Percentiles rank a stretch among this genome's conserved stretches.
phyloP scores from a whole-genome alignment of 2,113 vertebrate genomes.

The Ahaetulla prasina region DNA sequence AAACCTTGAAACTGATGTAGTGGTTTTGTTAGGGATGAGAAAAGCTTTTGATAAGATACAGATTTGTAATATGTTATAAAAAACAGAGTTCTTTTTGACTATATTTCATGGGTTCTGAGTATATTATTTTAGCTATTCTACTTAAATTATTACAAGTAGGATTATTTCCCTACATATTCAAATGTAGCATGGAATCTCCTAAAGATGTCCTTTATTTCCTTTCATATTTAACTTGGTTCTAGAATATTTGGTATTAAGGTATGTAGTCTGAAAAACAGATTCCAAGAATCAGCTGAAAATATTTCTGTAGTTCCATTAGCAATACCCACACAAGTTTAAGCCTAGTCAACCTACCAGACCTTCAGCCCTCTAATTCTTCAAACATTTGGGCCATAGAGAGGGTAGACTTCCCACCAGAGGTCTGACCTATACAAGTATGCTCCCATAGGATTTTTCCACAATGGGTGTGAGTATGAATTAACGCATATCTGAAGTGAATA shows the following conservation, averaged over 20 bases:
- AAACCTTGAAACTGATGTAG: background rate
- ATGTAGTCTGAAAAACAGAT: background rate
- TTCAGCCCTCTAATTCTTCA: background rate
- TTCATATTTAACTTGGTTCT: background rate
- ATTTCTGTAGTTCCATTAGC: background rate
- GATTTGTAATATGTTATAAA: background rate
- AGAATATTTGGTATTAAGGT: background rate
- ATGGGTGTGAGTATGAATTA: background rate
- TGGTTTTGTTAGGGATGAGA: background rate
- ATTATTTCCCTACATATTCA: background rate
- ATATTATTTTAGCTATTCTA: background rate
- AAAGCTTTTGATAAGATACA: background rate
- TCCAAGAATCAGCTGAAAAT: background rate
- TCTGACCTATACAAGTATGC: background rate
- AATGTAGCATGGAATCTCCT: background rate
- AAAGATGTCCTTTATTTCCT: background rate
- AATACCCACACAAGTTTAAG: background rate
- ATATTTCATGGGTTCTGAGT: background rate
- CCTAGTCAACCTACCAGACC: background rate
- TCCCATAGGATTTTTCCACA: background rate
- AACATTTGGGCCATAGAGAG: background rate
- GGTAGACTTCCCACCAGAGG: background rate
- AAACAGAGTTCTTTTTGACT: background rate
- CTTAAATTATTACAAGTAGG: background rate
- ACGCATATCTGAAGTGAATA: background rate